Evolutionary conservation across 2,797 vertebrate genomes (phyloP), one percentile per base, ranked within the genome.

Genomic region (Macropodus opercularis): DNA sequence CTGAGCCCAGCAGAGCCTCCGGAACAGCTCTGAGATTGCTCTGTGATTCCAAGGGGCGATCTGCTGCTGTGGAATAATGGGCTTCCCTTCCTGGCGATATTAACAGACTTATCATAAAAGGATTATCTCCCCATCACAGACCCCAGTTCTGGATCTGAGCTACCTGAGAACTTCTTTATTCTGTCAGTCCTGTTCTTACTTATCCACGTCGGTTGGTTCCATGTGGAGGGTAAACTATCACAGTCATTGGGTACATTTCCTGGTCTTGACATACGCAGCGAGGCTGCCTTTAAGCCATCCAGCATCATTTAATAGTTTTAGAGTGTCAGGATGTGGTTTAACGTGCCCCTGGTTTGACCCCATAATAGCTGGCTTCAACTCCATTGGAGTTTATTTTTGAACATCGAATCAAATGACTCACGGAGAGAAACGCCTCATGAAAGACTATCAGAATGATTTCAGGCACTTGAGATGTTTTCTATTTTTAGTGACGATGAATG

Each of bases 341-440:
- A 69, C 53, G 42, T 83, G 80, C 61, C 77, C 83, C 69, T 34
- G 23, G 47, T 24, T 68, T 86, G 81, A 84, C 81, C 80, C 54
- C 43, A 15, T 65, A 66, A 76, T 46, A 65, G 51, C 73, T 77
- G 31, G 29, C 67, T 69, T 63, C 54, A 36, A 56, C 55, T 58
- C 55, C 69, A 63, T 55, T 55, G 67, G 59, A 76, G 79, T 80
- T 82, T 89, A 86, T 89, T 88, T 88, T 87, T 82, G 68, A 76
- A 75, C 26, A 18, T 43, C 3, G 40, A 73, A 75, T 85, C 60
- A 78, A 79, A 81, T 76, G 44, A 70, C 49, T 77, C 3, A 6
- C 79, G 24, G 58, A 50, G 46, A 84, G 75, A 79, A 81, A 77
- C 24, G 24, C 65, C 71, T 78, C 77, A 74, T 84, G 75, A 86